Base-by-base conservation (phyloP, 1,140 invertebrate species). In the Heliothis subflexa region DNA sequence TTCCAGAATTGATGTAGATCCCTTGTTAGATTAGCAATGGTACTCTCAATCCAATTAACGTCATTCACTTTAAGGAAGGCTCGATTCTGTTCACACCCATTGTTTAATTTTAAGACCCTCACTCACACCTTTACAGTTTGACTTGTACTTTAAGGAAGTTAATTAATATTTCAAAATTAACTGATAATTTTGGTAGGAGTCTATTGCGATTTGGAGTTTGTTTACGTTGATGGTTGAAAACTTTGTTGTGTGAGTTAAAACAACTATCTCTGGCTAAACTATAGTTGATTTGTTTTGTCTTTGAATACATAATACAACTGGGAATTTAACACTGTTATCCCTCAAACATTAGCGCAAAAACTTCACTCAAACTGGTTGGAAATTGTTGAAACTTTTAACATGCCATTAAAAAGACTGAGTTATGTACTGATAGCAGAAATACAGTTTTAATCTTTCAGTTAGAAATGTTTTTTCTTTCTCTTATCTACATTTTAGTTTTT, bases 1-100 rank as follows among this genome's bases (percentile, higher is more conserved):
- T 16, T 16, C 28, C 28, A 62, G 5, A 62, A 62, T 62, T 40
- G 33, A 70, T 54, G 33, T 57, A 21, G 62, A 50, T 81, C 45
- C 49, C 54, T 81, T 70, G 78, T 81, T 81, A 78, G 76, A 70
- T 78, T 61, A 21, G 61, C 47, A 61, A 78, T 71, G 25, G 72
- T 78, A 78, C 71, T 74, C 62, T 64, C 16, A 71, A 62, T 64
- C 73, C 55, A 81, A 78, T 81, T 81, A 81, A 50, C 62, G 70
- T 81, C 78, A 80, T 52, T 80, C 78, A 75, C 28, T 28, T n/a
- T 64, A 57, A 28, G 12, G 54, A 59, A 70, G 47, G 14, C 61
- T 45, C 14, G 12, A 40, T 62, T 40, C 33, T 62, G n/a, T 45
- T 62, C 61, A 62, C 61, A 57, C 16, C 64, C 18, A 70, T 78